Evolutionary conservation across 2,797 vertebrate genomes (phyloP).

Genomic region (Danio choprae): DNA sequence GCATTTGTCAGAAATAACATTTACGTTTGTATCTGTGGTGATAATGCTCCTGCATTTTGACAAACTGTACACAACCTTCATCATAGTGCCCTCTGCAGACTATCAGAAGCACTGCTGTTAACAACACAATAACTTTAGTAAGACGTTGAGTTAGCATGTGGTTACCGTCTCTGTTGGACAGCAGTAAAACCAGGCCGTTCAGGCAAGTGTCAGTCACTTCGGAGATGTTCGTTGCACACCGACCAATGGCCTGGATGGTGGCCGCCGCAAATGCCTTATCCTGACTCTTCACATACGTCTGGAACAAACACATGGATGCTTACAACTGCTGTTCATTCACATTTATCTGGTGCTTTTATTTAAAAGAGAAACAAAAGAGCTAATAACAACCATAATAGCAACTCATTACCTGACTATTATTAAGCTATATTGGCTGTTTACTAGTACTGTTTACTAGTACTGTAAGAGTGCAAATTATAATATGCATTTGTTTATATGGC

Average conservation of each 20-base stretch:
- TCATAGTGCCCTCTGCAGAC: constrained; percentile 15
- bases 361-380: too few species aligned
- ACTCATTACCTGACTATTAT: too few species aligned
- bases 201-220: constrained; percentile 96
- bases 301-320: constrained; percentile 34
- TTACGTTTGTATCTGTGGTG: background rate
- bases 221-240: constrained; percentile 92
- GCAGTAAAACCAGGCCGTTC: constrained; percentile 90
- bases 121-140: background rate
- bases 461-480: too few species aligned
- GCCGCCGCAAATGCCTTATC: constrained; percentile 96
- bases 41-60: background rate
- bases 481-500: too few species aligned
- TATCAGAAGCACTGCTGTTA: background rate
- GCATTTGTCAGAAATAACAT: background rate
- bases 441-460: too few species aligned
- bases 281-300: constrained; percentile 98
- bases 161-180: constrained; percentile 96
- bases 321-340: background rate
- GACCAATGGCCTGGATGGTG: constrained; percentile 95
- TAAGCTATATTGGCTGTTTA: too few species aligned
- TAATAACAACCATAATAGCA: too few species aligned
- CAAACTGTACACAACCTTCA: background rate
- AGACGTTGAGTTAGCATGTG: background rate
- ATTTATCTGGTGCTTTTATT: too few species aligned